Evolutionary conservation across 2,888 invertebrate genomes (phyloP).

Genomic region (Melinopterus prodromus): DNA sequence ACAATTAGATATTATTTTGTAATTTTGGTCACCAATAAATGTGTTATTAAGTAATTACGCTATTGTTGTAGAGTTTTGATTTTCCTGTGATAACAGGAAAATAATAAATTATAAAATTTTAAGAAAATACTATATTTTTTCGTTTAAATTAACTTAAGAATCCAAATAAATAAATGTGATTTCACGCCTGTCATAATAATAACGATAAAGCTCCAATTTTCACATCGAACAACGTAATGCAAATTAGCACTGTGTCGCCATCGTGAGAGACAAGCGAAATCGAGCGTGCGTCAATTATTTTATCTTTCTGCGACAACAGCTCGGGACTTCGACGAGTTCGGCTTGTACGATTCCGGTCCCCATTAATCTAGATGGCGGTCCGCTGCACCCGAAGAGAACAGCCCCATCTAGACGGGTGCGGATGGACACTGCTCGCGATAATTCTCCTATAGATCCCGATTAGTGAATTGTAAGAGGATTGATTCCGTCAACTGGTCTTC

Average conservation of each 20-base stretch:
- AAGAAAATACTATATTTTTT: too few relatives aligned
- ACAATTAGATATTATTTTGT: too few relatives aligned
- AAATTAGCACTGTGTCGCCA: not conserved
- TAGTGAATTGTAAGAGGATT: not conserved
- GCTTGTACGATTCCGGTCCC: conserved; percentile 43
- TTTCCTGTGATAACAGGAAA: too few relatives aligned
- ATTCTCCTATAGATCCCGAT: not conserved
- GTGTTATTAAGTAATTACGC: too few relatives aligned
- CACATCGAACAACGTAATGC: too few relatives aligned
- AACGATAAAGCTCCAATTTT: too few relatives aligned
- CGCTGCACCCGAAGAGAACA: conserved; percentile 40
- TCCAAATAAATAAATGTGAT: too few relatives aligned
- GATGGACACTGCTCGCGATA: not conserved
- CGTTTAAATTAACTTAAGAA: too few relatives aligned
- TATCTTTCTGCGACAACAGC: conserved; percentile 48
- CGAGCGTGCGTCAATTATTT: conserved; percentile 44
- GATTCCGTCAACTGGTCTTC: conserved; percentile 4
- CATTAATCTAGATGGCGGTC: conserved; percentile 46
- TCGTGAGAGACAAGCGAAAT: conserved; percentile 35
- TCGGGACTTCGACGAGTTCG: conserved; percentile 44
- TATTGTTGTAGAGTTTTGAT: too few relatives aligned
- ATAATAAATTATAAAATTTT: too few relatives aligned
- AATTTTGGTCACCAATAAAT: too few relatives aligned
- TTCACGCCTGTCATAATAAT: too few relatives aligned
- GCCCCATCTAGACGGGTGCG: not conserved